Percentiles rank a stretch among this genome's conserved stretches.
Evolutionary conservation across 2,888 invertebrate species (phyloP).

Genomic region (Hyposoter dolosus): DNA sequence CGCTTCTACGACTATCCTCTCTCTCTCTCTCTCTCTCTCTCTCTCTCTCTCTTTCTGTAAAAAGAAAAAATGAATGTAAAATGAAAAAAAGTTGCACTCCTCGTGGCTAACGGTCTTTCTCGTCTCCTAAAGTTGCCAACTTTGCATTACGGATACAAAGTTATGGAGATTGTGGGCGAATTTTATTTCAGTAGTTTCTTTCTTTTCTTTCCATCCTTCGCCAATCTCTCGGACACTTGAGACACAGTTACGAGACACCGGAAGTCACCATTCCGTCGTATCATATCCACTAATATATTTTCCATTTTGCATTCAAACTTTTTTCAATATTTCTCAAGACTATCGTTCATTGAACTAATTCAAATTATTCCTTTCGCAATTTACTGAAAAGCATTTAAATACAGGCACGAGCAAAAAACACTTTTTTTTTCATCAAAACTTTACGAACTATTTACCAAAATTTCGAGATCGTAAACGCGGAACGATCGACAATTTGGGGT

Average conservation of each 20-base stretch:
- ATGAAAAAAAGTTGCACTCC: slow-evolving; percentile 7
- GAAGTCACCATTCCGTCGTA: neutral
- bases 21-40: slow-evolving; percentile 1
- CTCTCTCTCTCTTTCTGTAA: neutral
- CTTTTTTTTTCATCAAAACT: neutral
- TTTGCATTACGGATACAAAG: slow-evolving; percentile 39
- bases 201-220: neutral
- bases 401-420: neutral
- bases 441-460: neutral
- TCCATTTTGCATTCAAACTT: neutral
- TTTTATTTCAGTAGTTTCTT: slow-evolving; percentile 16
- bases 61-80: neutral
- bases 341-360: neutral
- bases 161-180: slow-evolving; percentile 43
- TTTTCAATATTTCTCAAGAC: neutral
- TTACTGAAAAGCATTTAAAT: neutral
- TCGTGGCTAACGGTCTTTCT: slow-evolving; percentile 21
- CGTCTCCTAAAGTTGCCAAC: slow-evolving; percentile 35
- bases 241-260: slow-evolving; percentile 30
- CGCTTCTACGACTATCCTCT: slow-evolving; percentile 41
- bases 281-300: neutral
- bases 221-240: neutral
- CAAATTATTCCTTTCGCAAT: neutral
- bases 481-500: neutral
- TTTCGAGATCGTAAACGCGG: no score